phyloP scores from a whole-genome alignment of 35 echinoderm and acorn worm species.

The Apostichopus japonicus region DNA sequence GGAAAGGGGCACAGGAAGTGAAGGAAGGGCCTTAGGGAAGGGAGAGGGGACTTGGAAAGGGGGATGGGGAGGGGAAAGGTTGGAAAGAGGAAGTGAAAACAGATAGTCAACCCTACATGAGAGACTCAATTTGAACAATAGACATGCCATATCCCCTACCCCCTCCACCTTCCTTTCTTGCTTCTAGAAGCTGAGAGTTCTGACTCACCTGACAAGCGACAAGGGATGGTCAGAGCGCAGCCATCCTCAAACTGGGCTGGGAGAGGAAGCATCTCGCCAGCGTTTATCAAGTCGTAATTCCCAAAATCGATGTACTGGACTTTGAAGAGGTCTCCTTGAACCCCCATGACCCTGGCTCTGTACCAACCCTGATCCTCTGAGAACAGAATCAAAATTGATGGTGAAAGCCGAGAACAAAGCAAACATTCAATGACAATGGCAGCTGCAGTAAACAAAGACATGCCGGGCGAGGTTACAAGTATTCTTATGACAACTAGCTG shows the following conservation, averaged over 20 bases:
- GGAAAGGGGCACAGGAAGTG: too few relatives aligned
- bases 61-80: neutral
- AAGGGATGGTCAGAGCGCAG: slow-evolving; percentile 21
- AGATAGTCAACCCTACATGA: too few relatives aligned
- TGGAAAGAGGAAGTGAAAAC: neutral
- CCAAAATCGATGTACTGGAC: slow-evolving; percentile 48
- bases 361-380: slow-evolving; percentile 35
- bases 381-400: neutral
- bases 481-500: too few relatives aligned
- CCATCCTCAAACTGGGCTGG: neutral
- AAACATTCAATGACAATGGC: too few relatives aligned
- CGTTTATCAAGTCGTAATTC: neutral
- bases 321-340: neutral
- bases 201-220: neutral
- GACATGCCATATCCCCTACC: too few relatives aligned
- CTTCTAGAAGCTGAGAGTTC: too few relatives aligned
- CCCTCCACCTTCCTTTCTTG: too few relatives aligned
- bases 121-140: too few relatives aligned
- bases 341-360: neutral
- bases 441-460: too few relatives aligned
- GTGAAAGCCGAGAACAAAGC: too few relatives aligned
- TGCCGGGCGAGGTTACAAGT: too few relatives aligned
- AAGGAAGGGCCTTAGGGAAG: neutral
- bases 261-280: neutral
- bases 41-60: neutral